These are phyloP conservation scores for Pandion haliaetus DNA, from an alignment of 2,113 vertebrate genomes.

Conservation along the genomic window DNA sequence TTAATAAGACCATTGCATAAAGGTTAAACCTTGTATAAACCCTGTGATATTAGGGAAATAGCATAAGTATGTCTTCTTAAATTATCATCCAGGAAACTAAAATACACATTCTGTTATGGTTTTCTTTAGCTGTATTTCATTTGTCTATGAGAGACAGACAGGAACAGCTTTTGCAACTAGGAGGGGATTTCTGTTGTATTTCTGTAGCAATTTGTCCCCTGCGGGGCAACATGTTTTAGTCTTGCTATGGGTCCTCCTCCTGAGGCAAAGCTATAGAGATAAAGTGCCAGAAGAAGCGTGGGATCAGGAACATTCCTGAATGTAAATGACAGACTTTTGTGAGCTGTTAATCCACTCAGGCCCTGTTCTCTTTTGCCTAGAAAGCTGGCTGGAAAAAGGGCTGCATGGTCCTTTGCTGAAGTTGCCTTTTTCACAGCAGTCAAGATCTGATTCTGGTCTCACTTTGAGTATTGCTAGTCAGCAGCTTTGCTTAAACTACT, in stretches of 20 bases:
- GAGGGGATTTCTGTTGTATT: not conserved
- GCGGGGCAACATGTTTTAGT: not conserved
- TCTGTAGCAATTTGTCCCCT: not conserved
- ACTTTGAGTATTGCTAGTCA: not conserved
- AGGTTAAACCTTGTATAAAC: not conserved
- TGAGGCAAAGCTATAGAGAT: not conserved
- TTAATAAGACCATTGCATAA: not conserved
- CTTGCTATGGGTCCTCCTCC: not conserved
- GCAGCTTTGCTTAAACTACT: not conserved
- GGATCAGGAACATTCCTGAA: not conserved
- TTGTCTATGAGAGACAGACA: not conserved
- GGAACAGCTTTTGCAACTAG: not conserved
- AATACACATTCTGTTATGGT: not conserved
- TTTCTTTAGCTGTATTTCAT: not conserved
- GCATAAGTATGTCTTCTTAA: not conserved
- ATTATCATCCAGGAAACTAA: not conserved
- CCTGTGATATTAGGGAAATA: not conserved
- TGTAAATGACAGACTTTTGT: not conserved
- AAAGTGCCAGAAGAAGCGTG: not conserved
- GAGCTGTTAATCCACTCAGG: not conserved
- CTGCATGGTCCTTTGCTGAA: not conserved
- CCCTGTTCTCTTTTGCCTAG: not conserved
- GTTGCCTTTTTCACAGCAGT: not conserved
- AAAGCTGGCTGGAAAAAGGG: not conserved
- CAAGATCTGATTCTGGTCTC: not conserved